Conservation (phyloP, 1,140 invertebrate species). For the Maniola jurtina region DNA sequence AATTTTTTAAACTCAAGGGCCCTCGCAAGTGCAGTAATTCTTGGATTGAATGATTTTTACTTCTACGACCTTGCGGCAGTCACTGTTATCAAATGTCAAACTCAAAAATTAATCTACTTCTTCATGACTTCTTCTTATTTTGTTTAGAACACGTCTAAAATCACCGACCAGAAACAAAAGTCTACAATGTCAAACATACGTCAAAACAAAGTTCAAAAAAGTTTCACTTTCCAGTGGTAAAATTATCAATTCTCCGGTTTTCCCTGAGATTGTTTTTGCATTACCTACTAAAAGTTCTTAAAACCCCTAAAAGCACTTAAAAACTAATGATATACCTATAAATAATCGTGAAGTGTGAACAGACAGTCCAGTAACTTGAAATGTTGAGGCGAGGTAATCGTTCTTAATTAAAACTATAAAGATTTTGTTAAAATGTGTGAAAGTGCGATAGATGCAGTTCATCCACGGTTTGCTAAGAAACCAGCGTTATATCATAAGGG, state of each 20-base stretch:
- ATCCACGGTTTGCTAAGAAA: slow-evolving; percentile 56
- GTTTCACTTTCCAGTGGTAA: no score
- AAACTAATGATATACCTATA: background rate
- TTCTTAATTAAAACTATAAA: slow-evolving; percentile 21
- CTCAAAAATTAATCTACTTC: no score
- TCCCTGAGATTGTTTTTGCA: background rate
- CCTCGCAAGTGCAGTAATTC: no score
- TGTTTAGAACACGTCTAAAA: no score
- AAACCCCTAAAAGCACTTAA: background rate
- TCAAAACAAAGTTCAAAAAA: no score
- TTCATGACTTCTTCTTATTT: no score
- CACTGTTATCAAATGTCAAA: no score
- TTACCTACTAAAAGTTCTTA: background rate
- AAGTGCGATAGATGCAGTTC: slow-evolving; percentile 50
- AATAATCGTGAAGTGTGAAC: slow-evolving; percentile 2
- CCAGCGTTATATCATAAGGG: slow-evolving; percentile 43
- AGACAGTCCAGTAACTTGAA: slow-evolving; percentile 13
- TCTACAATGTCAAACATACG: no score
- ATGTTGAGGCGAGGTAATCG: slow-evolving; percentile 56
- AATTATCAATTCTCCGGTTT: background rate
- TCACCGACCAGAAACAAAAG: no score
- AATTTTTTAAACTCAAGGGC: no score
- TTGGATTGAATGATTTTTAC: no score
- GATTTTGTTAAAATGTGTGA: slow-evolving; percentile 41
- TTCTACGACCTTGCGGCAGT: no score